phyloP scores from a whole-genome alignment of 1,140 invertebrate species.

The Drosophila gunungcola region DNA sequence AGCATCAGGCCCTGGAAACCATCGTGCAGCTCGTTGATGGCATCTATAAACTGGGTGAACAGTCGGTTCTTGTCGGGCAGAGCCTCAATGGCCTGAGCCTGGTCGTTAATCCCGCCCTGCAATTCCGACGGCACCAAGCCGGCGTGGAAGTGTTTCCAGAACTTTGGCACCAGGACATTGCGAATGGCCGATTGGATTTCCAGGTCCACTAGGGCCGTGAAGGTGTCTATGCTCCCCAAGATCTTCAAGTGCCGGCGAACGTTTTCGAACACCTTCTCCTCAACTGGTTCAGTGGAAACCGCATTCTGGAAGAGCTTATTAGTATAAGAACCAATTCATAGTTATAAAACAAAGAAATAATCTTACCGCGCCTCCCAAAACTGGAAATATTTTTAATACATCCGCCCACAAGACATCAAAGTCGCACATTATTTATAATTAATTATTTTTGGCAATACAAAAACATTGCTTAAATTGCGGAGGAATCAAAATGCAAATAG shows the following conservation, averaged over 20 bases:
- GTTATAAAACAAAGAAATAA: background rate
- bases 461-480: conserved; percentile 1
- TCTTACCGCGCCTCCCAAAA: conserved; percentile 58
- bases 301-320: conserved; percentile 16
- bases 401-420: conserved; percentile 58
- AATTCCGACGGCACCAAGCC: conserved; percentile 17
- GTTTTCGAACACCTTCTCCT: conserved; percentile 50
- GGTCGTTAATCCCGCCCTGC: conserved; percentile 16
- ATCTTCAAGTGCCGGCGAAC: conserved; percentile 47
- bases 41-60: conserved; percentile 58
- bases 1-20: conserved; percentile 42
- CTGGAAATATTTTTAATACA: conserved; percentile 63
- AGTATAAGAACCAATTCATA: background rate
- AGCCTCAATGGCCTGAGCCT: conserved; percentile 28
- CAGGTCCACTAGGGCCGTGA: conserved; percentile 54
- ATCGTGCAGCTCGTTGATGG: conserved; percentile 58
- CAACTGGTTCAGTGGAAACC: conserved; percentile 16
- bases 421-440: conserved; percentile 52
- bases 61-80: conserved; percentile 49
- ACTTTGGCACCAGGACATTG: conserved; percentile 65
- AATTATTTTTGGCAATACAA: conserved; percentile 8
- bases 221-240: conserved; percentile 47
- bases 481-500: conserved; percentile 25
- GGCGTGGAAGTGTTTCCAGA: conserved; percentile 70
- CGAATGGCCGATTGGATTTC: conserved; percentile 64